A percentile compares a stretch with the other conserved stretches of the same genome.
Conservation (phyloP, 2,797 vertebrate genomes). For the Lacerta agilis region DNA sequence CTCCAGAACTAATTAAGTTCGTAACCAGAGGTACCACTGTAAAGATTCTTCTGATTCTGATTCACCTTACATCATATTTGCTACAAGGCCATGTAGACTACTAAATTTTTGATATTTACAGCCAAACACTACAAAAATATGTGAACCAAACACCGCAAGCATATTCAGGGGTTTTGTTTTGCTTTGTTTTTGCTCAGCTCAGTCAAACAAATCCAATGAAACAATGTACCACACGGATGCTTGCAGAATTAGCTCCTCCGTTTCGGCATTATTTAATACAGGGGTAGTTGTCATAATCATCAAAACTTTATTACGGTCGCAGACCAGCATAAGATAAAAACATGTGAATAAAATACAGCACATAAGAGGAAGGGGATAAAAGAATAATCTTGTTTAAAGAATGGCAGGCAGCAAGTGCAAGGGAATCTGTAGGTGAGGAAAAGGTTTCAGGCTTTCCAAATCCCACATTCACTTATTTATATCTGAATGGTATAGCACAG, state of each 20-base stretch:
- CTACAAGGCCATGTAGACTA: background rate
- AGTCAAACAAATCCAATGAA: background rate
- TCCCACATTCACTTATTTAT: background rate
- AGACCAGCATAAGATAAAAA: no score
- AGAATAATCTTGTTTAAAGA: background rate
- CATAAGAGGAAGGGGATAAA: no score
- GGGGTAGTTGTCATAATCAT: no score
- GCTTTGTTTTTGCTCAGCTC: background rate
- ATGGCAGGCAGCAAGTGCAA: background rate
- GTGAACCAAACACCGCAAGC: background rate
- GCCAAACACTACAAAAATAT: background rate
- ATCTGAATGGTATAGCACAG: background rate
- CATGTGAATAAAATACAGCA: no score
- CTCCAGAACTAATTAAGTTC: no score
- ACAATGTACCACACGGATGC: background rate
- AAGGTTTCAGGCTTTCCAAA: background rate
- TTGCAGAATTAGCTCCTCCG: background rate
- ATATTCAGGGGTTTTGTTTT: background rate
- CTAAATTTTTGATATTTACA: background rate
- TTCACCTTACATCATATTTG: background rate
- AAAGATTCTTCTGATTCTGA: no score
- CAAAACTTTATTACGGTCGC: no score
- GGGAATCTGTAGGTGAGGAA: background rate
- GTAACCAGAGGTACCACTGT: no score
- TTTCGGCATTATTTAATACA: background rate